phyloP scores from a whole-genome alignment of 2,888 invertebrate genomes.

The Dicyrtoma fusca region DNA sequence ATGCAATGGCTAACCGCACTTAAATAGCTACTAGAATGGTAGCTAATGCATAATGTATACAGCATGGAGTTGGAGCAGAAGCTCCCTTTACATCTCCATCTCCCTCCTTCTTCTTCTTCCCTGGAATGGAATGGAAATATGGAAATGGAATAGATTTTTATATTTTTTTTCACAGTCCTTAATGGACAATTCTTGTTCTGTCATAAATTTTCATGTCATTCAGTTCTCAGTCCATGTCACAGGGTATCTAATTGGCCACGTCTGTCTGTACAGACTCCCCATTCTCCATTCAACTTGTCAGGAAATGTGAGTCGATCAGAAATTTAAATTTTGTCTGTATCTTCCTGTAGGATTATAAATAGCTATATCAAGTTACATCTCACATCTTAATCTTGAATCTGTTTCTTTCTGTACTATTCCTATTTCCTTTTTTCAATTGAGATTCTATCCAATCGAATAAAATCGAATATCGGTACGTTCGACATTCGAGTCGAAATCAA shows the following conservation, averaged over 20 bases:
- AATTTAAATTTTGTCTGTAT: constrained; percentile 10
- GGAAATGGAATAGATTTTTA: background rate
- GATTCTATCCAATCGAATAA: no score
- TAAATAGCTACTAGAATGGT: no score
- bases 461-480: no score
- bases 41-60: no score
- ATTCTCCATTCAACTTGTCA: constrained; percentile 7
- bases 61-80: no score
- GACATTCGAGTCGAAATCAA: no score
- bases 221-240: no score
- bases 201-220: background rate
- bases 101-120: background rate
- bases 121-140: background rate
- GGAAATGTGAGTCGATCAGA: background rate
- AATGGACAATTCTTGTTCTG: constrained; percentile 8
- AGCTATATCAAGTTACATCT: no score
- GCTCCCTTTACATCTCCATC: background rate
- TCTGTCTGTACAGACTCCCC: background rate
- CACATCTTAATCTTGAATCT: no score
- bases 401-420: no score
- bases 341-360: background rate
- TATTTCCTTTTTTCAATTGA: no score
- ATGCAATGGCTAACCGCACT: no score
- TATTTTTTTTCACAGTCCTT: background rate
- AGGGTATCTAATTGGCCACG: background rate